Evolutionary conservation across 1,140 invertebrate species (phyloP).

Genomic region (Ostrea edulis): DNA sequence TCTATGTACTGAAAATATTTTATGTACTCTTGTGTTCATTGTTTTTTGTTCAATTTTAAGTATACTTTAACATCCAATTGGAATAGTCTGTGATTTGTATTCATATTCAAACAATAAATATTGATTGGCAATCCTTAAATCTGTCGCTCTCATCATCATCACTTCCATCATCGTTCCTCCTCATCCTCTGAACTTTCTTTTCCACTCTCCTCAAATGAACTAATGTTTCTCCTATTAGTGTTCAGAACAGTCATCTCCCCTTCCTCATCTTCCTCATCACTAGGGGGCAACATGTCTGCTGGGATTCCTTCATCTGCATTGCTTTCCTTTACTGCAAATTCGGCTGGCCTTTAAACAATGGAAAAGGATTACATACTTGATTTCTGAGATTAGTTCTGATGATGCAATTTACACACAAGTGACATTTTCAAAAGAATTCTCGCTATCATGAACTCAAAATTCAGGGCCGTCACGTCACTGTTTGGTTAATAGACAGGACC

Average conservation of each 20-base stretch:
- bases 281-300: constrained; percentile 73
- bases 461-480: not conserved
- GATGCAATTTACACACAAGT: not conserved
- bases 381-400: constrained; percentile 7
- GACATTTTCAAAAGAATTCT: not conserved
- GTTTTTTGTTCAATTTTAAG: not conserved
- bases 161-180: not conserved
- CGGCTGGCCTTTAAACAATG: constrained; percentile 63
- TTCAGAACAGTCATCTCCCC: constrained; percentile 65
- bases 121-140: not conserved
- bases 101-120: not conserved
- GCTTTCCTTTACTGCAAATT: constrained; percentile 57
- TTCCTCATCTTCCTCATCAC: constrained; percentile 64
- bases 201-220: constrained; percentile 61
- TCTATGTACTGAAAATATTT: not conserved
- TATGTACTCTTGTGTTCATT: not conserved
- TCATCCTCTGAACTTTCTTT: constrained; percentile 44
- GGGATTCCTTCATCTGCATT: constrained; percentile 62
- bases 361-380: not conserved
- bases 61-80: not conserved
- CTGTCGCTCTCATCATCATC: too few relatives aligned
- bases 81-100: not conserved
- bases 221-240: constrained; percentile 62
- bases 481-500: not conserved
- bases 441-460: not conserved